A percentile compares a stretch with the other conserved stretches of the same genome.
phyloP scores from a whole-genome alignment of 2,797 vertebrate species.

The Rhinella marina region DNA sequence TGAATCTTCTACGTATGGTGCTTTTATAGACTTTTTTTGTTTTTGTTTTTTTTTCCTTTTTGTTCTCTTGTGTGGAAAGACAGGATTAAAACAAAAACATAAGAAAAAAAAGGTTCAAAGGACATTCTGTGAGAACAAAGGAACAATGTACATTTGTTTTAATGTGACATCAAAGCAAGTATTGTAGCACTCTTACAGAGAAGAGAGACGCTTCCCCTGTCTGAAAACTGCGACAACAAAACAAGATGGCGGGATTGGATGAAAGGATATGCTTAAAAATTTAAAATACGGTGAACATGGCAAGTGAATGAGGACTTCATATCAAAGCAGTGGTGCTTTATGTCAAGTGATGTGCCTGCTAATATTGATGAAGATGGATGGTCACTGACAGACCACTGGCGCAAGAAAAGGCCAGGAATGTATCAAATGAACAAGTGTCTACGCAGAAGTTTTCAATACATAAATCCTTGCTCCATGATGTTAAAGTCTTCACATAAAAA shows the following conservation, averaged over 20 bases:
- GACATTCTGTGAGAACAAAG: slow-evolving; percentile 78
- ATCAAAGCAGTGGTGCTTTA: slow-evolving; percentile 75
- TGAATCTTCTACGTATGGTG: slow-evolving; percentile 87
- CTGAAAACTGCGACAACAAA: slow-evolving; percentile 63
- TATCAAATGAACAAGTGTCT: slow-evolving; percentile 68
- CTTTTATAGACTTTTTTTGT: slow-evolving; percentile 82
- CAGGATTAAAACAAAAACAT: slow-evolving; percentile 70
- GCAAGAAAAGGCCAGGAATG: slow-evolving; percentile 70
- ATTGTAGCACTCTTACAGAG: slow-evolving; percentile 71
- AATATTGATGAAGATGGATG: slow-evolving; percentile 70
- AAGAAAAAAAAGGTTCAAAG: slow-evolving; percentile 58
- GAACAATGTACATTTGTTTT: slow-evolving; percentile 79
- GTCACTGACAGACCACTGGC: slow-evolving; percentile 69
- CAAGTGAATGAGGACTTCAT: slow-evolving; percentile 68
- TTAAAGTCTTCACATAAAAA: slow-evolving; percentile 72
- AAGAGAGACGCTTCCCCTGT: slow-evolving; percentile 68
- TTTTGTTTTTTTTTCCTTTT: slow-evolving; percentile 71
- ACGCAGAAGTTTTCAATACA: slow-evolving; percentile 69
- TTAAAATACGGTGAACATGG: slow-evolving; percentile 62
- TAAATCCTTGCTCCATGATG: slow-evolving; percentile 72
- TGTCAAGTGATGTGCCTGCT: slow-evolving; percentile 71
- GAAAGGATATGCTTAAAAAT: slow-evolving; percentile 65
- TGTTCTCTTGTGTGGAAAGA: slow-evolving; percentile 78
- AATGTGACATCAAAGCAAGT: slow-evolving; percentile 81
- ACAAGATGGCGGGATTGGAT: slow-evolving; percentile 66